These are phyloP conservation scores for Brienomyrus longianalis DNA, from an alignment of 2,113 vertebrate genomes.

Conservation along the genomic window DNA sequence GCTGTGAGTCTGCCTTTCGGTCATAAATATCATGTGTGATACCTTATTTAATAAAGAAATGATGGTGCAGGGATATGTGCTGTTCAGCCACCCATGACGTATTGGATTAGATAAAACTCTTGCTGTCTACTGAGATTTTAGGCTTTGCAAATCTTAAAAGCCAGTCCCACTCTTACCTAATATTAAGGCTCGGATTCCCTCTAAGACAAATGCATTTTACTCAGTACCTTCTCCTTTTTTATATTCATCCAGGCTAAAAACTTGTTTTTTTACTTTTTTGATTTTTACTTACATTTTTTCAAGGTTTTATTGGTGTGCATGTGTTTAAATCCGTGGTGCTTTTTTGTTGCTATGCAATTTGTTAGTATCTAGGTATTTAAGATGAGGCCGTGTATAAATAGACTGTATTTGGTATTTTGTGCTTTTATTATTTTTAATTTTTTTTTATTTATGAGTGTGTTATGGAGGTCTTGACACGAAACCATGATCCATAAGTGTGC, in stretches of 20 bases:
- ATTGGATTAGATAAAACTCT: slow-evolving; percentile 13
- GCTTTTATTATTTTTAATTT: not conserved
- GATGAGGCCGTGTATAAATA: not conserved
- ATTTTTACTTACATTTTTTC: not conserved
- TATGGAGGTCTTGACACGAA: slow-evolving; percentile 16
- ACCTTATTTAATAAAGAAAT: slow-evolving; percentile 29
- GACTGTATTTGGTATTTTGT: not conserved
- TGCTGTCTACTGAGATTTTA: not conserved
- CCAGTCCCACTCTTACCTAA: not conserved
- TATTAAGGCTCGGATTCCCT: not conserved
- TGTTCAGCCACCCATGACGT: slow-evolving; percentile 5
- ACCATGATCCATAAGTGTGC: slow-evolving; percentile 30
- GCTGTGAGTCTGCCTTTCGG: not conserved
- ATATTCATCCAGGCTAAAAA: not conserved
- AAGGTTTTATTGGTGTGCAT: not conserved
- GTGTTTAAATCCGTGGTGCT: not conserved
- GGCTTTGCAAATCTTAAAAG: slow-evolving; percentile 37
- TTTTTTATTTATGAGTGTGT: not conserved
- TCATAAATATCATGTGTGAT: not conserved
- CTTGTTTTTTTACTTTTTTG: not conserved
- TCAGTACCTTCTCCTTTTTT: not conserved
- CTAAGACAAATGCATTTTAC: not conserved
- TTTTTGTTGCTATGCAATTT: not conserved
- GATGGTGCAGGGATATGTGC: not conserved
- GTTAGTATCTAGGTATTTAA: not conserved